Conservation (phyloP, 2,113 vertebrate genomes). For the Marmota monax region DNA sequence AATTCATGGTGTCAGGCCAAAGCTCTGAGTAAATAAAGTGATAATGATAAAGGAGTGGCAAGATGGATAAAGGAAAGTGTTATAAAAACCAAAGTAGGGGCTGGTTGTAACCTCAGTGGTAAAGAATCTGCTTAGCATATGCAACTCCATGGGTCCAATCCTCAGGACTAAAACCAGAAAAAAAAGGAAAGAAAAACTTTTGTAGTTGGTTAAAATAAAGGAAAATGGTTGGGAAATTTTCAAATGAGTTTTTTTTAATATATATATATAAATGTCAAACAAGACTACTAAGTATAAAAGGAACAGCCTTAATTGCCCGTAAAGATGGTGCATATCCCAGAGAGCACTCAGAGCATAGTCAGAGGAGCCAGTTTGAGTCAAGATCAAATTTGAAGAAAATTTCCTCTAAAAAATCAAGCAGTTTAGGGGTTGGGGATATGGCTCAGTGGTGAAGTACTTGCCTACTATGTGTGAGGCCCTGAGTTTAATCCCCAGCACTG, state of each 20-base stretch:
- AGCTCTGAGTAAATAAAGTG: not conserved
- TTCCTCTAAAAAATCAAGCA: not conserved
- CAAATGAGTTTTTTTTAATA: not conserved
- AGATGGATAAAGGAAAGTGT: not conserved
- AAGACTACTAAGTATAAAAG: not conserved
- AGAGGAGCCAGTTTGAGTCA: not conserved
- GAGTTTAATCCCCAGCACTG: no score
- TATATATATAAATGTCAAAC: not conserved
- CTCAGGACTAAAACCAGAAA: no score
- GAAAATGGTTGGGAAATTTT: slow-evolving; percentile 5
- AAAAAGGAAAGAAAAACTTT: not conserved
- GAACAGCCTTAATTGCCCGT: not conserved
- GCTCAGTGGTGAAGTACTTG: no score
- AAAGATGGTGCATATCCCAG: not conserved
- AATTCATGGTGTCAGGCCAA: not conserved
- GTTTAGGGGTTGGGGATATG: no score
- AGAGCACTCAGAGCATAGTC: not conserved
- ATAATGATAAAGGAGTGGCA: not conserved
- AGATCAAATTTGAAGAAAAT: not conserved
- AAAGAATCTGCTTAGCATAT: no score
- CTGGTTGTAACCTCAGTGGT: no score
- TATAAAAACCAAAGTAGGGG: no score
- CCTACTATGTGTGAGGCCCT: no score
- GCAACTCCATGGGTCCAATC: no score
- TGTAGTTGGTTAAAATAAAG: not conserved